A percentile compares a stretch with the other conserved stretches of the same genome.
Conservation (phyloP, 1,140 invertebrate species). For the Diorhabda sublineata region DNA sequence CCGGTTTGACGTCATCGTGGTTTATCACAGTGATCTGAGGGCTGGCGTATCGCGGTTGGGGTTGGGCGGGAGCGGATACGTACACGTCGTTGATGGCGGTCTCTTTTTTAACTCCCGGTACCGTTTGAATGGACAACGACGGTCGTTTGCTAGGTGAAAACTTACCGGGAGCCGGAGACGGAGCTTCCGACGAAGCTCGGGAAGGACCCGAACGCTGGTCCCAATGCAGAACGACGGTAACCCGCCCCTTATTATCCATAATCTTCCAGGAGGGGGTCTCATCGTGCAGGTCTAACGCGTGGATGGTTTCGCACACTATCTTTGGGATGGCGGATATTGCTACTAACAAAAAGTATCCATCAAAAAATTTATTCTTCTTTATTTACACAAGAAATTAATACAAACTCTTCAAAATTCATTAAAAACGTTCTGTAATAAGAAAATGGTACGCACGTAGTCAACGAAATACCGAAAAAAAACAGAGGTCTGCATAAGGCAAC, state of each 20-base stretch:
- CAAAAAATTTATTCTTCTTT: too few relatives aligned
- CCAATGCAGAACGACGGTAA: constrained; percentile 91
- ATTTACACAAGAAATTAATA: not conserved
- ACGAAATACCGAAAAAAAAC: not conserved
- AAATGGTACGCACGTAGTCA: too few relatives aligned
- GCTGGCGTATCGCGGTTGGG: constrained; percentile 58
- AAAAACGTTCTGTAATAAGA: not conserved
- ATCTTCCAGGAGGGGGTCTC: constrained; percentile 94
- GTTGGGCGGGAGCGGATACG: constrained; percentile 47
- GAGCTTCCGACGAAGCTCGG: constrained; percentile 52
- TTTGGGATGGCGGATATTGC: constrained; percentile 91
- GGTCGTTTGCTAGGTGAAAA: constrained; percentile 65
- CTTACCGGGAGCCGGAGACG: constrained; percentile 51
- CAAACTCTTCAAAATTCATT: not conserved
- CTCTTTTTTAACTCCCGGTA: constrained; percentile 54
- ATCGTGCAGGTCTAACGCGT: constrained; percentile 89
- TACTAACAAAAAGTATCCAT: constrained; percentile 44
- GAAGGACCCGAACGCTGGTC: constrained; percentile 71
- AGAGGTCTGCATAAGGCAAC: not conserved
- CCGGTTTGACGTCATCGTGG: constrained; percentile 65
- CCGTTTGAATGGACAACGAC: constrained; percentile 72
- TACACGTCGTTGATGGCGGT: constrained; percentile 55
- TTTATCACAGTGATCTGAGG: constrained; percentile 89
- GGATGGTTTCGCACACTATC: constrained; percentile 94
- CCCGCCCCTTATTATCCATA: constrained; percentile 88